Conservation (phyloP, 2,888 invertebrate species). For the Cheiracanthium punctorium region DNA sequence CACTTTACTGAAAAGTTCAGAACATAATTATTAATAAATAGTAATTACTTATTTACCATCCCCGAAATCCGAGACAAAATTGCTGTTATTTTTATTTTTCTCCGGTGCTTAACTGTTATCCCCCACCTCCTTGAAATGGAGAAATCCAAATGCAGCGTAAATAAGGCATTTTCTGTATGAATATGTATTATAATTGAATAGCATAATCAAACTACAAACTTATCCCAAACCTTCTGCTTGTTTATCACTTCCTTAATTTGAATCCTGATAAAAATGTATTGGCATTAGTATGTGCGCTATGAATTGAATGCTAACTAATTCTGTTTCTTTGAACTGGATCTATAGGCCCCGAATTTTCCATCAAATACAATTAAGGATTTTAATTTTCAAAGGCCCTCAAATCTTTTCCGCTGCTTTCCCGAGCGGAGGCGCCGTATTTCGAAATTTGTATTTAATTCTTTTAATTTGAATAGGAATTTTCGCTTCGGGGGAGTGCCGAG, state of each 20-base stretch:
- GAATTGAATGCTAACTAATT: background rate
- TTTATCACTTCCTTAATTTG: slow-evolving; percentile 1
- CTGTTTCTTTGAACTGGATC: background rate
- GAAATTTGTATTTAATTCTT: slow-evolving; percentile 15
- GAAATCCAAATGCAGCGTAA: background rate
- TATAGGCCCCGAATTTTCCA: background rate
- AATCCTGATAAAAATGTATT: background rate
- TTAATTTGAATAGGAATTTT: slow-evolving; percentile 13
- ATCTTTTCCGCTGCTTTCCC: background rate
- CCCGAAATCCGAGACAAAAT: too few relatives aligned
- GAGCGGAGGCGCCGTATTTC: background rate
- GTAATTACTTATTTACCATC: too few relatives aligned
- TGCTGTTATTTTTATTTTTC: too few relatives aligned
- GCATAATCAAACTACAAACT: slow-evolving; percentile 12
- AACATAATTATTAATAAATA: too few relatives aligned
- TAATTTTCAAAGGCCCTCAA: slow-evolving; percentile 41
- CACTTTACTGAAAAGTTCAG: too few relatives aligned
- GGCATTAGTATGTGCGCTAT: background rate
- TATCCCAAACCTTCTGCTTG: background rate
- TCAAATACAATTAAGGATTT: slow-evolving; percentile 56
- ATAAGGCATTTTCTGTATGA: background rate
- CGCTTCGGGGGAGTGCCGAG: background rate
- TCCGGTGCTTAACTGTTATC: too few relatives aligned
- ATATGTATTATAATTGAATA: slow-evolving; percentile 5
- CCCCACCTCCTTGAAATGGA: background rate